These are phyloP conservation scores for Callionymus lyra DNA, from an alignment of 2,113 vertebrate species.

Conservation along the genomic window DNA sequence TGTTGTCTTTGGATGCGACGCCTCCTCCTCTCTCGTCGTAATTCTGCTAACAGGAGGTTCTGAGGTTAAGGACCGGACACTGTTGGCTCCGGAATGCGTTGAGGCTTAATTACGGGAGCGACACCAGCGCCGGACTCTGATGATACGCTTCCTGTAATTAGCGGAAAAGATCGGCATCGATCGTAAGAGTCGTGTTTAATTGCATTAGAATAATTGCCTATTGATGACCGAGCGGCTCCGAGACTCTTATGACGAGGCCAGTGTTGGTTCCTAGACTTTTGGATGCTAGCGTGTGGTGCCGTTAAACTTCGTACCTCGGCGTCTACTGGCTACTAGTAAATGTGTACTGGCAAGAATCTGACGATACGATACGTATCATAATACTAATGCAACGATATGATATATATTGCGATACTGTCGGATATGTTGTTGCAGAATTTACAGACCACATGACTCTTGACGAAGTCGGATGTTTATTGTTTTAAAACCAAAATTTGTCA, in stretches of 20 bases:
- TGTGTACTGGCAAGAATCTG: too few relatives aligned
- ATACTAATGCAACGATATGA: too few relatives aligned
- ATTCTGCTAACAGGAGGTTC: slow-evolving; percentile 52
- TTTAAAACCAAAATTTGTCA: too few relatives aligned
- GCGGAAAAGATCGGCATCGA: slow-evolving; percentile 53
- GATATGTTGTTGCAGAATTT: too few relatives aligned
- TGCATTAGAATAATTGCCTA: slow-evolving; percentile 56
- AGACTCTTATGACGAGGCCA: slow-evolving; percentile 15
- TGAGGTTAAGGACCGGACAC: slow-evolving; percentile 49
- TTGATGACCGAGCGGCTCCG: slow-evolving; percentile 36
- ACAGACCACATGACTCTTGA: too few relatives aligned
- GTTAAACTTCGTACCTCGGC: too few relatives aligned
- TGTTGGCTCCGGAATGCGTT: slow-evolving; percentile 27
- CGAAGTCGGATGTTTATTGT: too few relatives aligned
- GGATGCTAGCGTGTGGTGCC: too few relatives aligned
- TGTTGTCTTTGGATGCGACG: slow-evolving; percentile 41
- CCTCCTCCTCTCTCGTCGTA: slow-evolving; percentile 39
- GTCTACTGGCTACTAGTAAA: too few relatives aligned
- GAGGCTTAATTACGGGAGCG: slow-evolving; percentile 40
- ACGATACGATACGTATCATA: too few relatives aligned
- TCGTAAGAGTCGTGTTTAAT: slow-evolving; percentile 48
- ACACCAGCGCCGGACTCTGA: slow-evolving; percentile 33
- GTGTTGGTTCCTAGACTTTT: too few relatives aligned
- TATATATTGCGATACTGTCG: too few relatives aligned
- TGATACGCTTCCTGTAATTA: slow-evolving; percentile 54